phyloP scores from a whole-genome alignment of 35 echinoderm and acorn worm species.

The Ptychodera flava region DNA sequence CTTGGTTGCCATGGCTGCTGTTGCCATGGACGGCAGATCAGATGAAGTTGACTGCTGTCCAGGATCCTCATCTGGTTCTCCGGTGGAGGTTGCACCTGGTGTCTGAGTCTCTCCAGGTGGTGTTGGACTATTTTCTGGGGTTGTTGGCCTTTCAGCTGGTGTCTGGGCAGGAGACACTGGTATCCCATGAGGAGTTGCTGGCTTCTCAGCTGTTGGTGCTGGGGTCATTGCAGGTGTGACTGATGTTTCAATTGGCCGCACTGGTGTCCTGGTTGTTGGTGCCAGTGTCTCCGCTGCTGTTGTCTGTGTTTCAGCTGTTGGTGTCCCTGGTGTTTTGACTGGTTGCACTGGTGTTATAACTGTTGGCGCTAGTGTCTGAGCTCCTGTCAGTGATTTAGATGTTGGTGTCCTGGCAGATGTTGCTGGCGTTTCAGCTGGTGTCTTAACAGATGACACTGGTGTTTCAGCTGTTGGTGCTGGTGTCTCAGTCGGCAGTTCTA shows the following conservation, averaged over 20 bases:
- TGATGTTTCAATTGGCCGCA: not conserved
- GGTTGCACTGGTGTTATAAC: not conserved
- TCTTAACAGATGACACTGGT: not conserved
- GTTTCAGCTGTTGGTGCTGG: not conserved
- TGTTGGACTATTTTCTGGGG: not conserved
- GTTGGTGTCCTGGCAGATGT: not conserved
- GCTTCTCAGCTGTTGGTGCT: not conserved
- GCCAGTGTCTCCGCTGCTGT: not conserved
- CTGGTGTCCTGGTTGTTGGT: not conserved
- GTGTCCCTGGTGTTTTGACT: not conserved
- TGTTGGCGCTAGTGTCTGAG: not conserved
- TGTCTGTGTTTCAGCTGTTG: not conserved
- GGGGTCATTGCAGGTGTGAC: not conserved
- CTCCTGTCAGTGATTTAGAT: not conserved
- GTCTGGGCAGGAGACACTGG: not conserved
- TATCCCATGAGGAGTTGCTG: not conserved
- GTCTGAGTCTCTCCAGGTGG: not conserved
- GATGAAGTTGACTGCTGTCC: not conserved
- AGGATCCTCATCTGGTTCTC: too few relatives aligned
- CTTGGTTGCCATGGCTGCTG: not conserved
- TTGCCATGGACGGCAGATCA: not conserved
- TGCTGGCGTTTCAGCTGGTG: not conserved
- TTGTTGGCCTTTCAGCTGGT: not conserved
- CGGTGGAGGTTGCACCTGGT: too few relatives aligned
- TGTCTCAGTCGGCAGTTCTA: not conserved